These are phyloP conservation scores for Chaetura pelagica DNA, from an alignment of 2,113 vertebrate genomes.

Conservation along the genomic window DNA sequence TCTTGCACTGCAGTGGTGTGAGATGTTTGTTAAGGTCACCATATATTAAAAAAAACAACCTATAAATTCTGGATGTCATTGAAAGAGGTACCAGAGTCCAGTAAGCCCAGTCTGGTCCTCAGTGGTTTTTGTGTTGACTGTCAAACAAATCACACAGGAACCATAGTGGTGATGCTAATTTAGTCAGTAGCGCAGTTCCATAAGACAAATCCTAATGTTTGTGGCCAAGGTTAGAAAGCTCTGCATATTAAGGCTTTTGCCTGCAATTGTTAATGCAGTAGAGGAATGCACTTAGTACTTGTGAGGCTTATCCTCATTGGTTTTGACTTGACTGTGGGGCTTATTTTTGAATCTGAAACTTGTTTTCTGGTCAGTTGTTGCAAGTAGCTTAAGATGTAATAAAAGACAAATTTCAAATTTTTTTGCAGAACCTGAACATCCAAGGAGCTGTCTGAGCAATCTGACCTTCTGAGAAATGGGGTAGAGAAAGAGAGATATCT, in stretches of 20 bases:
- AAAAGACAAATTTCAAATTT: not conserved
- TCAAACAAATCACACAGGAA: not conserved
- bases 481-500: not conserved
- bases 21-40: not conserved
- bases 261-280: not conserved
- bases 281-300: not conserved
- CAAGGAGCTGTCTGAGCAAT: not conserved
- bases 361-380: not conserved
- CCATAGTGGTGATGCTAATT: not conserved
- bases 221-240: not conserved
- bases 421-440: not conserved
- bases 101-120: not conserved
- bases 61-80: not conserved
- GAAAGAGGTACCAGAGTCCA: not conserved
- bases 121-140: not conserved
- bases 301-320: not conserved
- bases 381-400: not conserved
- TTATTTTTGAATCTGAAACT: not conserved
- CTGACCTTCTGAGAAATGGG: not conserved
- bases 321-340: rapidly evolving
- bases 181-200: not conserved
- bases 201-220: not conserved
- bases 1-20: not conserved
- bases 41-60: not conserved
- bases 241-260: not conserved